Evolutionary conservation across 2,113 vertebrate genomes (phyloP).

Genomic region (Trochalopteron elliotii): DNA sequence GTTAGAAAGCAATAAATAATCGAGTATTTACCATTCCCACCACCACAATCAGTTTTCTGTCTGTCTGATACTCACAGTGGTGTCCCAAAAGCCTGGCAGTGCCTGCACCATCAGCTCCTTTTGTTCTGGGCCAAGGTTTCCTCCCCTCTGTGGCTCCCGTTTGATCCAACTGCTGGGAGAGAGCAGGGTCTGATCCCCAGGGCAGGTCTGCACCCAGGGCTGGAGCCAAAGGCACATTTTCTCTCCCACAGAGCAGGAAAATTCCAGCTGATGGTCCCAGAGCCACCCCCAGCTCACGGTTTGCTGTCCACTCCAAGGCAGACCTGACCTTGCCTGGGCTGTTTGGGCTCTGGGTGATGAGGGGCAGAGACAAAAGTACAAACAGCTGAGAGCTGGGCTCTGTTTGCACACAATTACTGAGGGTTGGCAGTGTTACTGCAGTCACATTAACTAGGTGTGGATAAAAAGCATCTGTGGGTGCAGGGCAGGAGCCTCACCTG

Average conservation of each 20-base stretch:
- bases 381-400: neutral
- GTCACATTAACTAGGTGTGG: fast-evolving
- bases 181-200: too few relatives aligned
- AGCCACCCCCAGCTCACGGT: neutral
- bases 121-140: neutral
- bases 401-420: too few relatives aligned
- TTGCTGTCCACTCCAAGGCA: neutral
- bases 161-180: neutral
- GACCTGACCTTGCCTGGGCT: neutral
- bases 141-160: neutral
- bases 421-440: neutral
- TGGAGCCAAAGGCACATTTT: neutral
- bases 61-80: neutral
- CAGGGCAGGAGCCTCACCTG: neutral
- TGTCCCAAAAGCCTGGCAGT: too few relatives aligned
- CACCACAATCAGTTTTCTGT: neutral
- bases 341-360: neutral
- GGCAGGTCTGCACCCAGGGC: neutral
- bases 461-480: neutral
- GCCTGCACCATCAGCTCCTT: neutral
- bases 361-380: neutral
- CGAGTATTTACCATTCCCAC: neutral
- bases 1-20: neutral
- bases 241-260: neutral
- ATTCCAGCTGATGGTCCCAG: fast-evolving